Evolutionary conservation across 1,140 invertebrate species (phyloP), one percentile per base, ranked within the genome.

Genomic region (Leptonema lineaticorne): DNA sequence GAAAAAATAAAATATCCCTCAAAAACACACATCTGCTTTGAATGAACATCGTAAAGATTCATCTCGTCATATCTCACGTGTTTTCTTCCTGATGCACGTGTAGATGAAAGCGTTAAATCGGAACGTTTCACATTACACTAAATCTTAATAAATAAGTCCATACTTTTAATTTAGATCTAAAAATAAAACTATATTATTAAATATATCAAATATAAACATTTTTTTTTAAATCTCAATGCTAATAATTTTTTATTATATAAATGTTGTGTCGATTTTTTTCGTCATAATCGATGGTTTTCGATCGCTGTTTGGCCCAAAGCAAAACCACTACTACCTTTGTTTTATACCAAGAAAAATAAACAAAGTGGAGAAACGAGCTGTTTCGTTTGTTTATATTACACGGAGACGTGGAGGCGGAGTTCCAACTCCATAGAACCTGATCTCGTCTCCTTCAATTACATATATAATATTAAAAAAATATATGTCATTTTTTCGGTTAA

Each of bases 311-410:
- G 2, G 1, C 2, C 24, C 20, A 48, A 11, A 4, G 24, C 24
- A 9, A 20, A 20, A 53, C 24, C 16, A 33, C 29, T 14, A 62
- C 30, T 27, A 62, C 59, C 59, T 64, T 64, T 64, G 62, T 64
- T 64, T 64, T 64, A n/a, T n/a, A 64, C 62, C 16, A 22, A 29
- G 26, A 64, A 64, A 64, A 64, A 64, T 64, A 64, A 64, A 64
- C 62, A 50, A 64, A 16, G 62, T 28, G 50, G 50, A 48, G 46
- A n/a, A 22, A 30, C 8, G 58, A 62, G 59, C 30, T 33, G 59
- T 62, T 62, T 62, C 30, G 59, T 62, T 62, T 62, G 59, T 62
- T 45, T 27, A 30, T 60, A 30, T 22, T n/a, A n/a, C n/a, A n/a
- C n/a, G n/a, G n/a, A n/a, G n/a, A 60, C 58, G 18, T 9, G 20